Conservation (phyloP, 2,888 invertebrate species). For the Coleophora flavipennella region DNA sequence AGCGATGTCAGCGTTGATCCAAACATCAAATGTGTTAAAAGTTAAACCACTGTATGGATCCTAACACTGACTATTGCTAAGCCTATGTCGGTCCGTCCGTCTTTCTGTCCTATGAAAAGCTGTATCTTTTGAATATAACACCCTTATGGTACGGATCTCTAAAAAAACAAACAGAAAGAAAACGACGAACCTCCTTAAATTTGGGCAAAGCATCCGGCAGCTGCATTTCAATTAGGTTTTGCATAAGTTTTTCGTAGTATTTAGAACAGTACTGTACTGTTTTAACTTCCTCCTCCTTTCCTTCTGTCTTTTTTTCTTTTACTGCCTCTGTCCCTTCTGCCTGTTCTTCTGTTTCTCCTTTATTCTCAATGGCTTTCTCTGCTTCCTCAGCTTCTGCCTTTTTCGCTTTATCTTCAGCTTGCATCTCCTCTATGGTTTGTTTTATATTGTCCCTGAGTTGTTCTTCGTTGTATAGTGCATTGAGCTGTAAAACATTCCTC, state of each 20-base stretch:
- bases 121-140: too few species aligned
- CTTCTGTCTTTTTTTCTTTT: background rate
- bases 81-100: too few species aligned
- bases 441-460: background rate
- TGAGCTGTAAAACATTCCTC: too few species aligned
- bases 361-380: background rate
- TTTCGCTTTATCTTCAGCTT: background rate
- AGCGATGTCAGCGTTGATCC: too few species aligned
- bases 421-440: conserved; percentile 1
- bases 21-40: too few species aligned
- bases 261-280: background rate
- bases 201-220: conserved; percentile 30
- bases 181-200: conserved; percentile 31
- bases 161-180: conserved; percentile 6
- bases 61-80: too few species aligned
- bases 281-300: conserved; percentile 2
- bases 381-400: background rate
- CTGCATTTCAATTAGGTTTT: conserved; percentile 16
- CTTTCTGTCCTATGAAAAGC: too few species aligned
- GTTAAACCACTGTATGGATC: too few species aligned
- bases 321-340: background rate
- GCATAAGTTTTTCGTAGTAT: conserved; percentile 14
- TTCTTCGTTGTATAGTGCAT: background rate
- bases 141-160: conserved; percentile 3
- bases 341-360: background rate